These are phyloP conservation scores for Tachuris rubrigastra DNA, from an alignment of 2,113 vertebrate species.

Conservation along the genomic window DNA sequence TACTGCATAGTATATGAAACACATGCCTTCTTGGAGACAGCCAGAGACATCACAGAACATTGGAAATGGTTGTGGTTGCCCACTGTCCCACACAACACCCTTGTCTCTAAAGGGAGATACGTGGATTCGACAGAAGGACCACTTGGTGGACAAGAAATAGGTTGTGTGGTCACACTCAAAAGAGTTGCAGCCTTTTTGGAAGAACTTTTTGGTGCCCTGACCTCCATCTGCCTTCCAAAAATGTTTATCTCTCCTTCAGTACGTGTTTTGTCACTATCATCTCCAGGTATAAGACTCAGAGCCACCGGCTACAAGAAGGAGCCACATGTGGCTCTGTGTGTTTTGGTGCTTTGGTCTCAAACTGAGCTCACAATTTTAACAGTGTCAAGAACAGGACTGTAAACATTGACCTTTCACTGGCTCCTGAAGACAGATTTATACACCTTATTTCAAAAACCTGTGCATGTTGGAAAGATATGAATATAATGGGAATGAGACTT, in stretches of 20 bases:
- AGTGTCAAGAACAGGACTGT: neutral
- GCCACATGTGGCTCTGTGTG: neutral
- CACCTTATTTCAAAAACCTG: neutral
- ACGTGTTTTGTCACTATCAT: neutral
- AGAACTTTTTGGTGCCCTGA: neutral
- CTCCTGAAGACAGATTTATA: neutral
- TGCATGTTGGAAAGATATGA: neutral
- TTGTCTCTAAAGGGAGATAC: neutral
- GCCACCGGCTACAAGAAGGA: neutral
- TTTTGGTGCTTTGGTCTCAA: neutral
- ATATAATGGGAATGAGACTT: neutral
- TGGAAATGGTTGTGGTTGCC: neutral
- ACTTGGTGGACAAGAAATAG: neutral
- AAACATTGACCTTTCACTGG: neutral
- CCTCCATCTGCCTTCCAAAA: neutral
- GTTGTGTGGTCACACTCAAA: neutral
- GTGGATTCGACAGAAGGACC: neutral
- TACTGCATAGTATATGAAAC: neutral
- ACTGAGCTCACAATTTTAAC: accelerated
- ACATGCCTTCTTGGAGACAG: neutral
- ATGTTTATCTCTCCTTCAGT: neutral
- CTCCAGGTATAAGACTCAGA: neutral
- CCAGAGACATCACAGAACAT: neutral
- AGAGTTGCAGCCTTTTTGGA: neutral
- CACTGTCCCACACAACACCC: neutral